phyloP scores from a whole-genome alignment of 1,140 invertebrate genomes.

The Hetaerina americana region DNA sequence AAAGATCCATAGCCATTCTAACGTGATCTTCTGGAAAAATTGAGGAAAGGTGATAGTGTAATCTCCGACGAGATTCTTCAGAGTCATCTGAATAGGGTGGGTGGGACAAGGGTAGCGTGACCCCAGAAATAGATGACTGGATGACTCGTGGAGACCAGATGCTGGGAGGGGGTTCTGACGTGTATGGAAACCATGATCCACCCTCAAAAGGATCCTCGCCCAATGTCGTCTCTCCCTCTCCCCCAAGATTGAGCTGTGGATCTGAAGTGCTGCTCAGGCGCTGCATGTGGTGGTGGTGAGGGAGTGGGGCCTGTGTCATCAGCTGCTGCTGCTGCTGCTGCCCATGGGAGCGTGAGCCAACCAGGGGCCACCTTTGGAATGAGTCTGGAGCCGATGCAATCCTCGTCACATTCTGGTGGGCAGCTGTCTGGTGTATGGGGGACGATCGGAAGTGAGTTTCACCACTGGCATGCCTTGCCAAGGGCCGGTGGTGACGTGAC shows the following conservation, averaged over 20 bases:
- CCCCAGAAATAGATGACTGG: slow-evolving; percentile 7
- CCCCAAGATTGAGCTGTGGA: slow-evolving; percentile 45
- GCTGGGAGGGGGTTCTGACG: slow-evolving; percentile 15
- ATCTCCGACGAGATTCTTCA: slow-evolving; percentile 52
- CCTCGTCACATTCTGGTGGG: slow-evolving; percentile 47
- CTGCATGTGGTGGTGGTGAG: slow-evolving; percentile 21
- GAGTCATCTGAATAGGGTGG: slow-evolving; percentile 27
- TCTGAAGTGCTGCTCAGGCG: slow-evolving; percentile 44
- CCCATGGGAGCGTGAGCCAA: slow-evolving; percentile 9
- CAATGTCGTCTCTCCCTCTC: slow-evolving; percentile 10
- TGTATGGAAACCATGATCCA: slow-evolving; percentile 1
- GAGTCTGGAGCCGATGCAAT: slow-evolving; percentile 68
- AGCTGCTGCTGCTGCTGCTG: slow-evolving; percentile 12
- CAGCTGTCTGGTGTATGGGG: too few relatives aligned
- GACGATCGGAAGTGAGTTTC: slow-evolving; percentile 15
- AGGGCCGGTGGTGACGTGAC: slow-evolving; percentile 12
- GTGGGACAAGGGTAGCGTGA: slow-evolving; percentile 12
- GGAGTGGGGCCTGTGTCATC: slow-evolving; percentile 14
- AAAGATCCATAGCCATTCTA: slow-evolving; percentile 62
- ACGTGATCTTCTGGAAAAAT: slow-evolving; percentile 85
- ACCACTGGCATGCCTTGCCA: slow-evolving; percentile 21
- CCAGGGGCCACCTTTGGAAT: slow-evolving; percentile 36
- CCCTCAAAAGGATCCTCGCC: slow-evolving; percentile 12
- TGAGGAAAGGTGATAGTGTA: slow-evolving; percentile 73
- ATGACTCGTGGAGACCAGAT: slow-evolving; percentile 5